These are phyloP conservation scores for Tricholaema leucomelas DNA, from an alignment of 2,113 vertebrate species.

Conservation along the genomic window DNA sequence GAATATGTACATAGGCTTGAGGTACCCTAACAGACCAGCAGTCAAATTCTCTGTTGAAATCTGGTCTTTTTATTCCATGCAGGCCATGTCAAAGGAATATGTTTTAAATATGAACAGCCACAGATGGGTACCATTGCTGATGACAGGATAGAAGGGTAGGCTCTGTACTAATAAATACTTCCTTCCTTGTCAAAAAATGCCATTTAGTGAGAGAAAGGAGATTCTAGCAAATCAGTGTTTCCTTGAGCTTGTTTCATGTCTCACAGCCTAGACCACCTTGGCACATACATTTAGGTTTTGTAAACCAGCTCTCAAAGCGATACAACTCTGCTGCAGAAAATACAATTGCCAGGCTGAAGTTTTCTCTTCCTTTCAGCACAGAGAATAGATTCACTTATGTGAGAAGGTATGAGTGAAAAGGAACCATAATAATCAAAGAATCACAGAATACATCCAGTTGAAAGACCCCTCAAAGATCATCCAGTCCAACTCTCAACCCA, in stretches of 20 bases:
- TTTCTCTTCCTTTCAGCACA: neutral
- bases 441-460: too few relatives aligned
- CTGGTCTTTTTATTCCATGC: neutral
- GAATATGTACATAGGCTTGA: neutral
- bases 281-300: neutral
- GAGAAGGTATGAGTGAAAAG: neutral
- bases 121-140: neutral
- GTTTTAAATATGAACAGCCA: neutral
- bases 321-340: neutral
- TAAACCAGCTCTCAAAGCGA: neutral
- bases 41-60: neutral
- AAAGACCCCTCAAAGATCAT: too few relatives aligned
- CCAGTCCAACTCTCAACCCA: too few relatives aligned
- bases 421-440: neutral
- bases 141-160: neutral
- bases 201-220: neutral
- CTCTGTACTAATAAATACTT: neutral
- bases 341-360: neutral
- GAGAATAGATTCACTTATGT: neutral
- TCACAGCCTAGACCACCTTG: neutral
- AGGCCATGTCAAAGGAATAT: neutral
- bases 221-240: neutral
- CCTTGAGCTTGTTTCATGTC: neutral
- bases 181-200: neutral
- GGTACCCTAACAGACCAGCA: neutral